Conservation (phyloP, 2,113 vertebrate genomes). For the Heterotilapia buettikoferi region DNA sequence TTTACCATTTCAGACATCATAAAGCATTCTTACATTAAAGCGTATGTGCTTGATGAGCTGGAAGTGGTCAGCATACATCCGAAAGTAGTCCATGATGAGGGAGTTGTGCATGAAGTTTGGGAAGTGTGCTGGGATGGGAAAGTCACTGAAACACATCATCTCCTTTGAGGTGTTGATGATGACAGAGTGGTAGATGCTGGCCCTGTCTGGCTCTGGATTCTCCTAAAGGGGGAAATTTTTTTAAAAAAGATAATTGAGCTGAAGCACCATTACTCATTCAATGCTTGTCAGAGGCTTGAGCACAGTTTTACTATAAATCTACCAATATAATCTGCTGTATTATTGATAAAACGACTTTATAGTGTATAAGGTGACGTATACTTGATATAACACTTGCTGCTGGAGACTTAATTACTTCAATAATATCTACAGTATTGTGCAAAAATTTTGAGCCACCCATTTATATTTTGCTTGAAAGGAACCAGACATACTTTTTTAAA, state of each 20-base stretch:
- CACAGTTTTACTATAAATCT: background rate
- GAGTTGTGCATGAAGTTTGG: slow-evolving; percentile 89
- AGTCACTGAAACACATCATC: slow-evolving; percentile 89
- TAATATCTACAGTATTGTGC: no score
- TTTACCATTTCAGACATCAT: background rate
- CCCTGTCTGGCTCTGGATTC: slow-evolving; percentile 74
- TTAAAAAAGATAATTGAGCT: background rate
- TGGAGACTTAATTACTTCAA: no score
- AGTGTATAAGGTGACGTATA: no score
- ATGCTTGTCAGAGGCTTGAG: no score
- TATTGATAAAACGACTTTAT: no score
- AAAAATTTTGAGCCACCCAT: no score
- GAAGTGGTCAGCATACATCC: slow-evolving; percentile 80
- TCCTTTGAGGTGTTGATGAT: slow-evolving; percentile 95
- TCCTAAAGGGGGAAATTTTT: slow-evolving; percentile 68
- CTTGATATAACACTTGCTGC: no score
- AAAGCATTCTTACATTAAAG: slow-evolving; percentile 73
- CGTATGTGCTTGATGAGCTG: slow-evolving; percentile 77
- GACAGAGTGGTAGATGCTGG: slow-evolving; percentile 88
- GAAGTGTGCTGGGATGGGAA: slow-evolving; percentile 80
- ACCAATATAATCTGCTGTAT: no score
- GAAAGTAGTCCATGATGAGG: slow-evolving; percentile 84
- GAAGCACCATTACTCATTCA: background rate
- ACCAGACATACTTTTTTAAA: no score
- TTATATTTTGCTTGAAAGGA: no score